These are phyloP conservation scores for Puffinus mauretanicus DNA, from an alignment of 2,113 vertebrate genomes.

Conservation along the genomic window DNA sequence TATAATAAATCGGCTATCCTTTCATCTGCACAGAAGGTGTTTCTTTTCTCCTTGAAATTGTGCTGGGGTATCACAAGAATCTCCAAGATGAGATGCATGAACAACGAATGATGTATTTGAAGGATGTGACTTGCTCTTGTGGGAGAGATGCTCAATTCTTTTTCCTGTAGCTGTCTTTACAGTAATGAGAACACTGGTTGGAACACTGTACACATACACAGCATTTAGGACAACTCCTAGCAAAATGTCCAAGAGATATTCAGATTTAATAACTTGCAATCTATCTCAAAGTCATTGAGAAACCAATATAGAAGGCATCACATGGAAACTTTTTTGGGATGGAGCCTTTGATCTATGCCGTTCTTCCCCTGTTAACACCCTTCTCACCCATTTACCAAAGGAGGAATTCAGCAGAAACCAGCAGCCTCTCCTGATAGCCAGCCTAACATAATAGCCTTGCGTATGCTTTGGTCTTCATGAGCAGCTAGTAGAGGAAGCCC, in stretches of 20 bases:
- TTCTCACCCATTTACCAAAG: neutral
- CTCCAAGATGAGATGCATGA: neutral
- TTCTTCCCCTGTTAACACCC: neutral
- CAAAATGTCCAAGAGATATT: neutral
- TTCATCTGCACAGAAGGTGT: neutral
- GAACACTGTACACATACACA: neutral
- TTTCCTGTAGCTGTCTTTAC: neutral
- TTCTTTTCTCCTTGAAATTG: neutral
- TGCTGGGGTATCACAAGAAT: neutral
- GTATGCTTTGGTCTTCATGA: neutral
- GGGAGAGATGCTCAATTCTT: neutral
- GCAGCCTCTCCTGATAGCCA: neutral
- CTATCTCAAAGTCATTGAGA: neutral
- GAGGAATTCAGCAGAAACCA: neutral
- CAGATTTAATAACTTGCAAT: neutral
- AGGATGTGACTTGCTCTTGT: neutral
- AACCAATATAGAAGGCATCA: neutral
- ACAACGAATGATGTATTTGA: neutral
- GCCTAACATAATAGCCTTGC: neutral
- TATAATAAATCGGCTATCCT: neutral
- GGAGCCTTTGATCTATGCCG: neutral
- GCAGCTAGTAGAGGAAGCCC: neutral
- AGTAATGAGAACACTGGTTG: neutral
- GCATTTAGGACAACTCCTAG: neutral
- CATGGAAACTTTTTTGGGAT: neutral